Base-by-base conservation (phyloP, 1,140 invertebrate species). In the Daktulosphaira vitifoliae region DNA sequence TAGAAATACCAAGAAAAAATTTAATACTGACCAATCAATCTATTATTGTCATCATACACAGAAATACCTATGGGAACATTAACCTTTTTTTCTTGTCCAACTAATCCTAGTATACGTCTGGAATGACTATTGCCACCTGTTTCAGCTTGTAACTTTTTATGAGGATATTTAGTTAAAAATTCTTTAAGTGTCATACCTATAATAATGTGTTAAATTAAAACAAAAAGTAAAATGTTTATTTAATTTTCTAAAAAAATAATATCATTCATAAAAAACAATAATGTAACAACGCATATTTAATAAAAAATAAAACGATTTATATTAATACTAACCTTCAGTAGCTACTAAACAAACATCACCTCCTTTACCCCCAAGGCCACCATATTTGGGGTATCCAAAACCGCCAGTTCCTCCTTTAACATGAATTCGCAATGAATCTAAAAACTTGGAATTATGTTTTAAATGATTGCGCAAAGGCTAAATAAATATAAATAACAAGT, bases 341-440 rank as follows among this genome's bases (percentile, higher is more conserved):
- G 84, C 87, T 37, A 82, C 72, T 16, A 89, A 76, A 71, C 82
- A 84, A 13, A 96, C 82, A 77, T 87, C 83, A 15, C 92, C 92
- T 16, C 92, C 92, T 73, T 83, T 81, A 0, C 92, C 92, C 22
- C 92, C 92, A 9, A 87, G 72, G 5, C 91, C 92, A 13, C 90
- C 90, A 75, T 83, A 91, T 69, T 82, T 80, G 1, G 86, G 84
- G 44, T 84, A 73, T 1, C 92, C 92, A 71, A 82, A 76, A 37
- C 86, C 88, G 11, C 92, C 92, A 20, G 65, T 33, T 15, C 70
- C 70, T n/a, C 67, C 69, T 67, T 54, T 65, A 0, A 71, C 70
- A 44, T 67, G 46, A 33, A 73, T 38, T 39, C 67, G 48, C 22
- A 72, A 53, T 3, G 70, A 68, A 68, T 72, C 71, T 20, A 71